Percentiles rank a stretch among this genome's conserved stretches.
Conservation (phyloP, 1,140 invertebrate species). For the Trichonephila clavipes region DNA sequence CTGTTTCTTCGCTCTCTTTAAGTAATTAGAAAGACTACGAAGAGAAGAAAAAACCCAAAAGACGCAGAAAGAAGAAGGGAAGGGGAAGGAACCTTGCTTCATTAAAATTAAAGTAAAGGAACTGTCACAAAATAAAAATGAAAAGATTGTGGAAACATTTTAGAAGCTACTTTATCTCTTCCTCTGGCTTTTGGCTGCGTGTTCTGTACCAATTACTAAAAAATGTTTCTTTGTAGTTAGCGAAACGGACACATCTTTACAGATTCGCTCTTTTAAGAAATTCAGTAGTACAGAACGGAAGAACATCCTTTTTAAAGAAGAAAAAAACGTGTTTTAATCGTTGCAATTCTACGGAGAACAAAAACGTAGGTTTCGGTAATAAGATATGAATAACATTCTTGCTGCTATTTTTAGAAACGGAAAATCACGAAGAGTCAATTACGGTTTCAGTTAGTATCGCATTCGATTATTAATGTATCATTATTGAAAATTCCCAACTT, state of each 20-base stretch:
- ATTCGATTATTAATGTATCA: too few species aligned
- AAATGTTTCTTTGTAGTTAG: background rate
- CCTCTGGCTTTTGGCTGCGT: background rate
- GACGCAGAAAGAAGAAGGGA: too few species aligned
- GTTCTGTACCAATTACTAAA: background rate
- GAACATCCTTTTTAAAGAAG: too few species aligned
- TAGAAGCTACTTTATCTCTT: background rate
- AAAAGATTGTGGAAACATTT: background rate
- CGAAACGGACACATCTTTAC: background rate
- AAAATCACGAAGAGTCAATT: too few species aligned
- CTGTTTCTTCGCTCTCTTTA: background rate
- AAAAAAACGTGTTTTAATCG: too few species aligned
- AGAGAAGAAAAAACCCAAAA: background rate
- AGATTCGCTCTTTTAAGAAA: background rate
- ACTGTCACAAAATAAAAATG: background rate
- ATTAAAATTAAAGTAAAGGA: background rate
- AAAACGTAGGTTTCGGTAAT: too few species aligned
- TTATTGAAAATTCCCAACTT: too few species aligned
- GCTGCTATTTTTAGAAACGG: too few species aligned
- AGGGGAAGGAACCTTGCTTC: background rate
- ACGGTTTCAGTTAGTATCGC: too few species aligned
- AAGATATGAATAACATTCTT: too few species aligned
- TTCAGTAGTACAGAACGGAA: background rate
- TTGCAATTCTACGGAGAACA: too few species aligned
- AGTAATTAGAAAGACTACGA: background rate